A percentile compares a stretch with the other conserved stretches of the same genome.
phyloP scores from a whole-genome alignment of 35 echinoderm and acorn worm species.

The Heliocidaris erythrogramma region DNA sequence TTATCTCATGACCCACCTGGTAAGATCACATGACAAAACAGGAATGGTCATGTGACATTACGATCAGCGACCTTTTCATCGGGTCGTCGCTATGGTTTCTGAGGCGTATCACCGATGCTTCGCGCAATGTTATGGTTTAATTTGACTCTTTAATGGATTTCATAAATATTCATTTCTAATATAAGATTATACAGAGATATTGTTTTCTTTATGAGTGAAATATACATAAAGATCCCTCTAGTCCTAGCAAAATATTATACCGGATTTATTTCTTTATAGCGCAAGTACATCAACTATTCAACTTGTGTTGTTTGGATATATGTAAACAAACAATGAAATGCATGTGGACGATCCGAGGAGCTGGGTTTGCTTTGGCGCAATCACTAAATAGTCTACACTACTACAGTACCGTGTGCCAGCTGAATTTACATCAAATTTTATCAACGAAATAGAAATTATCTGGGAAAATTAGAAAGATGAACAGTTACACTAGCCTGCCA shows the following conservation, averaged over 20 bases:
- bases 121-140: neutral
- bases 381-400: too few species aligned
- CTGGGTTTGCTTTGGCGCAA: neutral
- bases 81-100: conserved; percentile 17
- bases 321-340: neutral
- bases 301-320: neutral
- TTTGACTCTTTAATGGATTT: neutral
- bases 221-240: neutral
- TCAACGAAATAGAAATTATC: neutral
- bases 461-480: conserved; percentile 32
- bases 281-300: neutral
- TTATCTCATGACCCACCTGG: neutral
- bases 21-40: conserved; percentile 32
- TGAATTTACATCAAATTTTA: neutral
- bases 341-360: neutral
- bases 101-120: neutral
- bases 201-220: neutral
- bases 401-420: neutral
- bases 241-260: neutral
- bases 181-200: neutral
- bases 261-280: neutral
- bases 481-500: conserved; percentile 46
- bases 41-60: conserved; percentile 2
- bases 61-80: neutral
- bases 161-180: neutral